A percentile compares a stretch with the other conserved stretches of the same genome.
Evolutionary conservation across 2,888 invertebrate species (phyloP).

Genomic region (Tenthredo scrophulariae): DNA sequence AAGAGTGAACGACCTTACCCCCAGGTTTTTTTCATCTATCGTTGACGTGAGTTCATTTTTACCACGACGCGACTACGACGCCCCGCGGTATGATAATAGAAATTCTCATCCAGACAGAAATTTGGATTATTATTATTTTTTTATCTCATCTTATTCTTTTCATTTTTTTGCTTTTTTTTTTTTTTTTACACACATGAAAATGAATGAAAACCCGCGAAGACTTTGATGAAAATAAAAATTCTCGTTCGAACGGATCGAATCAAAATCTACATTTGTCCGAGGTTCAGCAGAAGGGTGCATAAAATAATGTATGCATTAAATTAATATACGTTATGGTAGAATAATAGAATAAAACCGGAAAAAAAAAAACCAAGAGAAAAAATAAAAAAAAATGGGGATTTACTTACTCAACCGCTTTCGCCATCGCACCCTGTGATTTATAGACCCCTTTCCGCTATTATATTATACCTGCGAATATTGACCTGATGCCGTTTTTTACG

Average conservation of each 20-base stretch:
- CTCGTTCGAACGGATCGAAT: not conserved
- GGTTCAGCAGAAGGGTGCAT: not conserved
- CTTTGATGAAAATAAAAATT: not conserved
- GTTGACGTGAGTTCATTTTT: not conserved
- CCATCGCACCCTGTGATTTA: not conserved
- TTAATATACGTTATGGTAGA: not conserved
- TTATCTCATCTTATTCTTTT: not conserved
- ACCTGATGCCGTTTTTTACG: not conserved
- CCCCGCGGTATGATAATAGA: not conserved
- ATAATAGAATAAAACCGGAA: not conserved
- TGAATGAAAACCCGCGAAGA: not conserved
- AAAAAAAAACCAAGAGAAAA: not conserved
- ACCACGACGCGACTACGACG: not conserved
- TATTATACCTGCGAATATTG: not conserved
- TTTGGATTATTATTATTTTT: not conserved
- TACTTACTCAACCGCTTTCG: not conserved
- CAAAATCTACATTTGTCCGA: not conserved
- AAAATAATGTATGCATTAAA: conserved; percentile 5
- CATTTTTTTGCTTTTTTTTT: not conserved
- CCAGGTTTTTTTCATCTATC: conserved; percentile 36
- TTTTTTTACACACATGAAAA: not conserved
- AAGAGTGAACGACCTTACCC: not conserved
- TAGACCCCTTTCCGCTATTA: conserved; percentile 4
- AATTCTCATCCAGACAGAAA: not conserved
- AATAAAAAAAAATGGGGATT: not conserved